A percentile compares a stretch with the other conserved stretches of the same genome.
Conservation (phyloP, 2,888 invertebrate species). For the Drosophila diplacantha region DNA sequence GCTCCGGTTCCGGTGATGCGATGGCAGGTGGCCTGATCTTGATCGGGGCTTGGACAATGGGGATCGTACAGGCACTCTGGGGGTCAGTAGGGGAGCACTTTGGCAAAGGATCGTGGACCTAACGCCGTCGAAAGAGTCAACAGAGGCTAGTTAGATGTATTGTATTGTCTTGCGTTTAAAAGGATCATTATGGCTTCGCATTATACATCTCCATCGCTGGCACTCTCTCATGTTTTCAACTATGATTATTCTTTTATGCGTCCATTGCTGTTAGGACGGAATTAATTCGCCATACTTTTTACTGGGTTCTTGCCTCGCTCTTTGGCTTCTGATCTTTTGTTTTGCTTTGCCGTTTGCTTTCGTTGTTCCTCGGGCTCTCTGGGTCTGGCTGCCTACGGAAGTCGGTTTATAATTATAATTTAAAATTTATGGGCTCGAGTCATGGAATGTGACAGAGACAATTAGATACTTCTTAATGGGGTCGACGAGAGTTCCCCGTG, state of each 20-base stretch:
- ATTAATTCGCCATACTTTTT: constrained; percentile 27
- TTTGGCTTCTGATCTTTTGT: constrained; percentile 8
- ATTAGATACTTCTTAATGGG: constrained; percentile 11
- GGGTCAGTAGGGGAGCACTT: neutral
- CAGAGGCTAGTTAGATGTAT: neutral
- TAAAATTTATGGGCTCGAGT: constrained; percentile 10
- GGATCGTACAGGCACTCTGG: constrained; percentile 4
- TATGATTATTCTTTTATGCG: neutral
- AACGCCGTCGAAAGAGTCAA: neutral
- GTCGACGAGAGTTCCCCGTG: constrained; percentile 1
- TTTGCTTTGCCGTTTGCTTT: constrained; percentile 1
- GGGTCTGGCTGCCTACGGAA: constrained; percentile 21
- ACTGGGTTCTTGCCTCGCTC: neutral
- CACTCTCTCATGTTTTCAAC: neutral
- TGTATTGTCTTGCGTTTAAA: neutral
- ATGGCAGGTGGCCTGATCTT: constrained; percentile 69
- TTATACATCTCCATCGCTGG: too few relatives aligned
- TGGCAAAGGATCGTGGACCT: neutral
- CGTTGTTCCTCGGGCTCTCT: neutral
- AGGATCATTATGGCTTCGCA: neutral
- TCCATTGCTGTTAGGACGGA: constrained; percentile 3
- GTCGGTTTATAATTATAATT: constrained; percentile 12
- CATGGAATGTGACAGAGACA: constrained; percentile 16
- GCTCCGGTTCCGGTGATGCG: constrained; percentile 55
- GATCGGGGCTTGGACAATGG: constrained; percentile 44